These are phyloP conservation scores for Tachyglossus aculeatus DNA, from an alignment of 2,797 vertebrate genomes.

Conservation along the genomic window DNA sequence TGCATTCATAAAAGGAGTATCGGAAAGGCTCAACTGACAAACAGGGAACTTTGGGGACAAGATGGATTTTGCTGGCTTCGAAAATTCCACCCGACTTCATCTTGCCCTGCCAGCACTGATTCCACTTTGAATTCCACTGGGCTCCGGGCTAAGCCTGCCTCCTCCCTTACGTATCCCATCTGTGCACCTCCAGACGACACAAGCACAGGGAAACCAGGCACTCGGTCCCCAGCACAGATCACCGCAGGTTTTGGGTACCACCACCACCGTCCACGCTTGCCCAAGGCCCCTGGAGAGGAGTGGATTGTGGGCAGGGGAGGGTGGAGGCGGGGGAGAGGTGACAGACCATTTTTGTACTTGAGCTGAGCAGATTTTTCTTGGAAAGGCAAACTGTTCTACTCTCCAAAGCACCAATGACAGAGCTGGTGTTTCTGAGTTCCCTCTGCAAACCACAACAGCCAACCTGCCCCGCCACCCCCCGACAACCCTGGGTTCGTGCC, in stretches of 20 bases:
- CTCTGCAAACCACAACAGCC: conserved; percentile 34
- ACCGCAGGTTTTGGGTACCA: background rate
- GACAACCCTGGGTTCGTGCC: background rate
- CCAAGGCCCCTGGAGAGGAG: too few species aligned
- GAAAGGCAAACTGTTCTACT: conserved; percentile 11
- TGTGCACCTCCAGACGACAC: conserved; percentile 4
- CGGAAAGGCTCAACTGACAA: conserved; percentile 44
- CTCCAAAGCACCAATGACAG: conserved; percentile 23
- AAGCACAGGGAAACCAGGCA: conserved; percentile 12
- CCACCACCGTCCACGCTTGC: too few species aligned
- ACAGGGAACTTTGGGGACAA: conserved; percentile 33
- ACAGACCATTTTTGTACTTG: background rate
- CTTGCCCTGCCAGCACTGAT: conserved; percentile 53
- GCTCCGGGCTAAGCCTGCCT: conserved; percentile 15
- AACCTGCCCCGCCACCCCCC: background rate
- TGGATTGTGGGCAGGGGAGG: too few species aligned
- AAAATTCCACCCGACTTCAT: conserved; percentile 31
- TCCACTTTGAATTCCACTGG: conserved; percentile 27
- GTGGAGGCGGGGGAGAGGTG: background rate
- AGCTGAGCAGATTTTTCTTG: background rate
- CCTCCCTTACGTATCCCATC: conserved; percentile 13
- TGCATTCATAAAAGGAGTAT: conserved; percentile 51
- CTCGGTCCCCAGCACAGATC: background rate
- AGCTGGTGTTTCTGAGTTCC: background rate
- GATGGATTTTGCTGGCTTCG: conserved; percentile 56